These are phyloP conservation scores for Thripadectes ignobilis DNA, from an alignment of 2,797 vertebrate species.

Conservation along the genomic window DNA sequence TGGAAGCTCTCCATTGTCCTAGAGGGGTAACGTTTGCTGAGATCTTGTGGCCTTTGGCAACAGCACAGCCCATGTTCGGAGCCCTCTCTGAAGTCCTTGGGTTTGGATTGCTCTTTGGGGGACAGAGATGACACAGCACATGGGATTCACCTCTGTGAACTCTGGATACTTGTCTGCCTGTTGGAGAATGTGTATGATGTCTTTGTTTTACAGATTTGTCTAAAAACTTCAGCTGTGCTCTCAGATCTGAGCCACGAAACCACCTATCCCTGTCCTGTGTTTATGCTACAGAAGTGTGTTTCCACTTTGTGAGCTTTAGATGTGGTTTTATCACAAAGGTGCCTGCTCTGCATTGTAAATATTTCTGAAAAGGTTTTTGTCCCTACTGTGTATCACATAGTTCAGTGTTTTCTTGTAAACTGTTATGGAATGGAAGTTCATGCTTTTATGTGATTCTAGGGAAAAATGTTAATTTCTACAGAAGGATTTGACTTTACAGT, in stretches of 20 bases:
- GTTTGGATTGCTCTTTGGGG: not conserved
- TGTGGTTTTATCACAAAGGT: not conserved
- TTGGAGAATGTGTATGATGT: not conserved
- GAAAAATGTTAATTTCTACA: not conserved
- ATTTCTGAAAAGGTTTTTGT: not conserved
- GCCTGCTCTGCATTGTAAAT: not conserved
- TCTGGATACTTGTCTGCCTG: not conserved
- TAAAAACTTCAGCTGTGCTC: not conserved
- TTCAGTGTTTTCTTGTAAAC: not conserved
- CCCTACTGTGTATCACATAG: not conserved
- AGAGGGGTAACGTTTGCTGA: not conserved
- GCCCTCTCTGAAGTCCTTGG: not conserved
- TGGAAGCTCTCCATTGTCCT: not conserved
- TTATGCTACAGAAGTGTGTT: not conserved
- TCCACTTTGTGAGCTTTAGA: not conserved
- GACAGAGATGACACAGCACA: not conserved
- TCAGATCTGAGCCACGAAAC: not conserved
- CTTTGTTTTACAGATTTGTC: not conserved
- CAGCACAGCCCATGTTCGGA: fast-evolving
- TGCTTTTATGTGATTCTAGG: not conserved
- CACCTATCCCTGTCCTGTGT: not conserved
- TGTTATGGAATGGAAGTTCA: not conserved
- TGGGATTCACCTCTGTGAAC: not conserved
- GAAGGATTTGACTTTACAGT: not conserved
- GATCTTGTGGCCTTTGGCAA: not conserved